Percentiles rank a stretch among this genome's conserved stretches.
Conservation (phyloP, 2,113 vertebrate genomes). For the Crotalus horridus region DNA sequence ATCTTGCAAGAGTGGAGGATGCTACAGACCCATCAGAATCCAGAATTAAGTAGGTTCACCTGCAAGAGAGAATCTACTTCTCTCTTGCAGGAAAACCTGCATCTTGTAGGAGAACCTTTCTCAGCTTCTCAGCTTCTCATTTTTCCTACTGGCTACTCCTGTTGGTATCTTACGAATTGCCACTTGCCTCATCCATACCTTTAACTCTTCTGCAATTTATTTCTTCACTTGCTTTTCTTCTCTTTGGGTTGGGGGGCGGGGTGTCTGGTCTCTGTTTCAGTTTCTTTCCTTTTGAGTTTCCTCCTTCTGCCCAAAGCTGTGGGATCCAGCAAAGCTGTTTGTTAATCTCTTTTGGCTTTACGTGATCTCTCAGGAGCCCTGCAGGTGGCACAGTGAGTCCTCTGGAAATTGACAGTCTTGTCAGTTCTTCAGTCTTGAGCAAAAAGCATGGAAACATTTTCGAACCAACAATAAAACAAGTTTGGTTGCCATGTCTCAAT, state of each 20-base stretch:
- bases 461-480: neutral
- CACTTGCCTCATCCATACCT: neutral
- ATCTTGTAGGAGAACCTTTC: too few relatives aligned
- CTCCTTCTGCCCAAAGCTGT: neutral
- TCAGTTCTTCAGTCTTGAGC: neutral
- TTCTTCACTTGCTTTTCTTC: neutral
- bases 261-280: too few relatives aligned
- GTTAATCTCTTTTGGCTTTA: neutral
- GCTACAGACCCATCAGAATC: too few relatives aligned
- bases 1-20: too few relatives aligned
- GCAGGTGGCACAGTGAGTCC: constrained; percentile 68
- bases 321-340: neutral
- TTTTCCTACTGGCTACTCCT: too few relatives aligned
- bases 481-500: neutral
- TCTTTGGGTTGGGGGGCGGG: neutral
- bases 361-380: constrained; percentile 55
- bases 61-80: too few relatives aligned
- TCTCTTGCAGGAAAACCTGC: too few relatives aligned
- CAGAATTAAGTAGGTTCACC: too few relatives aligned
- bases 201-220: neutral
- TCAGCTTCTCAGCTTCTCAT: too few relatives aligned
- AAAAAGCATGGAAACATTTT: neutral
- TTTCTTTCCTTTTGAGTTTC: neutral
- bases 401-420: neutral
- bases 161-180: too few relatives aligned